These are phyloP conservation scores for Ptychadena robeensis DNA, from an alignment of 2,797 vertebrate species.

Conservation along the genomic window DNA sequence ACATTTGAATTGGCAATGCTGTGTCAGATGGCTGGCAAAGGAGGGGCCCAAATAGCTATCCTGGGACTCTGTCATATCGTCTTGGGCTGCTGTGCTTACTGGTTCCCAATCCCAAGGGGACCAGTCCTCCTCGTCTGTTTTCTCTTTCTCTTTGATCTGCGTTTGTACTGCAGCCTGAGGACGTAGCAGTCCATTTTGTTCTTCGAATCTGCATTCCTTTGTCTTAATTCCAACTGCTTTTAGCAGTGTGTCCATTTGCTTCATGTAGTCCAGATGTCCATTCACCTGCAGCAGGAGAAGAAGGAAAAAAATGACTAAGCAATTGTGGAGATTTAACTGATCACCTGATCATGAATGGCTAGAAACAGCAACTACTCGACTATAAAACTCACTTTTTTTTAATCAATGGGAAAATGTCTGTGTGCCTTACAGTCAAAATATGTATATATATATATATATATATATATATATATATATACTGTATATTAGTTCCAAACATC, in stretches of 20 bases:
- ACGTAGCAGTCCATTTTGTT: slow-evolving; percentile 43
- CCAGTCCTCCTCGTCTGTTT: slow-evolving; percentile 12
- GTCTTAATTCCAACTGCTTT: slow-evolving; percentile 88
- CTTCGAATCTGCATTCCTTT: slow-evolving; percentile 71
- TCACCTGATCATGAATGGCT: no score
- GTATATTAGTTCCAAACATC: no score
- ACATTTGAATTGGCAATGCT: rapidly evolving
- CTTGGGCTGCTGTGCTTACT: neutral
- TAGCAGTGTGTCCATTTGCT: slow-evolving; percentile 92
- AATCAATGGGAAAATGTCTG: no score
- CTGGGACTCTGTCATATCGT: neutral
- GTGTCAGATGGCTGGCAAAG: rapidly evolving
- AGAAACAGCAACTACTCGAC: no score
- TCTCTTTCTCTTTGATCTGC: neutral
- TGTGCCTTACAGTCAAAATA: no score
- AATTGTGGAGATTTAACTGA: no score
- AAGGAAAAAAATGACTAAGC: neutral
- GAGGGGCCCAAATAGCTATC: neutral
- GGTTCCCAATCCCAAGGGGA: slow-evolving; percentile 59
- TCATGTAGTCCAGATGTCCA: slow-evolving; percentile 97
- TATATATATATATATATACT: no score
- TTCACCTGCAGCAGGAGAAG: slow-evolving; percentile 81
- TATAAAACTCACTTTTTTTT: no score
- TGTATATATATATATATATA: no score
- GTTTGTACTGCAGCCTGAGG: neutral